Conservation (phyloP, 2,888 invertebrate genomes). For the Dione juno region DNA sequence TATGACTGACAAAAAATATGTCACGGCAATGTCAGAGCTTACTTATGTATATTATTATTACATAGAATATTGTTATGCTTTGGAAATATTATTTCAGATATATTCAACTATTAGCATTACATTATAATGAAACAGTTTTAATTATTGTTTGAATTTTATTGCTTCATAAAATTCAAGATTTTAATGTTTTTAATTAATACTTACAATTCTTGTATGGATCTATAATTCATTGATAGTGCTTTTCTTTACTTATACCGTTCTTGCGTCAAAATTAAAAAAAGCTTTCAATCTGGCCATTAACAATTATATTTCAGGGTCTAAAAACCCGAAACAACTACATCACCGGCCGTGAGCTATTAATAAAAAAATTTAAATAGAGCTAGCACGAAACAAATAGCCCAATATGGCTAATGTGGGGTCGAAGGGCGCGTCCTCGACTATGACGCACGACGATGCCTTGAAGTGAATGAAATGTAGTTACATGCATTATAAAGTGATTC, state of each 20-base stretch:
- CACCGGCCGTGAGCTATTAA: constrained; percentile 36
- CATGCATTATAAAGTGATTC: neutral
- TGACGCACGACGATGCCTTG: constrained; percentile 72
- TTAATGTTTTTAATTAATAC: neutral
- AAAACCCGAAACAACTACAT: constrained; percentile 20
- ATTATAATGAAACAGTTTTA: neutral
- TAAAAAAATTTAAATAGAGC: constrained; percentile 52
- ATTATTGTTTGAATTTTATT: neutral
- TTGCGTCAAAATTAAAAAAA: neutral
- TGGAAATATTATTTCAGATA: neutral
- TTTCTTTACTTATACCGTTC: neutral
- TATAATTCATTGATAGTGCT: neutral
- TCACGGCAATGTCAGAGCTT: constrained; percentile 7
- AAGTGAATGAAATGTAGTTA: constrained; percentile 45
- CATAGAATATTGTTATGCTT: neutral
- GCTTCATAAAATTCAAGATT: neutral
- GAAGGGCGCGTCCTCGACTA: constrained; percentile 61
- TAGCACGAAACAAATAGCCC: constrained; percentile 62
- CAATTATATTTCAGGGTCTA: constrained; percentile 23
- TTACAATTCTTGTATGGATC: neutral
- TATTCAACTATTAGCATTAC: too few relatives aligned
- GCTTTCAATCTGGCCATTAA: neutral
- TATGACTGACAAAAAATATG: constrained; percentile 21
- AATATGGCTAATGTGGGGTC: constrained; percentile 47
- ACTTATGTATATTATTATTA: constrained; percentile 10